phyloP scores from a whole-genome alignment of 2,888 invertebrate genomes.

The Athetis lepigone region DNA sequence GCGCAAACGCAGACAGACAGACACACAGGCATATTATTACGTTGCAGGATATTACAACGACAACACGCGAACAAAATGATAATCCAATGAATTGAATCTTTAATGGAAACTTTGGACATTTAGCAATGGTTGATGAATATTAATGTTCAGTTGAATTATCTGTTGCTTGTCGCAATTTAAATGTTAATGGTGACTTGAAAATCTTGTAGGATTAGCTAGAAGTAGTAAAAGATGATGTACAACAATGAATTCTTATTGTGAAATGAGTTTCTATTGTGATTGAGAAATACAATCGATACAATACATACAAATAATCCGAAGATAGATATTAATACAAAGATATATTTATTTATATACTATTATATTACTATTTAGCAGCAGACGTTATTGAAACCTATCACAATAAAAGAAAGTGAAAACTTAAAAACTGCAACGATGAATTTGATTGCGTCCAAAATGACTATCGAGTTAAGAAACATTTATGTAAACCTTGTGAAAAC shows the following conservation, averaged over 20 bases:
- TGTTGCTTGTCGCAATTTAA: constrained; percentile 12
- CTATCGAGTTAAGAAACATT: constrained; percentile 25
- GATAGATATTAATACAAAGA: constrained; percentile 1
- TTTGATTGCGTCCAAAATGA: constrained; percentile 19
- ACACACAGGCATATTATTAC: constrained; percentile 45
- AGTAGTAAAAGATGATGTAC: background rate
- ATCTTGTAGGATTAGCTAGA: background rate
- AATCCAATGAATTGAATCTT: constrained; percentile 36
- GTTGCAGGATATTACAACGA: constrained; percentile 69
- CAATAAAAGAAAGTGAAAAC: constrained; percentile 3
- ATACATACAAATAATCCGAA: background rate
- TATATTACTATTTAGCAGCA: too few relatives aligned
- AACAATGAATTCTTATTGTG: background rate
- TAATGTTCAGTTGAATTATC: constrained; percentile 20
- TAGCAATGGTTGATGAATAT: constrained; percentile 35
- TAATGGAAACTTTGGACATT: constrained; percentile 30
- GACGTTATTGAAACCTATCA: background rate
- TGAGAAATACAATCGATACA: too few relatives aligned
- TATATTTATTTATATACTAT: too few relatives aligned
- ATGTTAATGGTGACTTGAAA: constrained; percentile 2
- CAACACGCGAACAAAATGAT: constrained; percentile 56
- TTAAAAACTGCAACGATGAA: constrained; percentile 27
- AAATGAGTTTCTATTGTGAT: background rate
- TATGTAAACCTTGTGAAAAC: constrained; percentile 24
- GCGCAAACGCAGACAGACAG: constrained; percentile 65